Evolutionary conservation across 2,888 invertebrate species (phyloP).

Genomic region (Melanostoma scalare): DNA sequence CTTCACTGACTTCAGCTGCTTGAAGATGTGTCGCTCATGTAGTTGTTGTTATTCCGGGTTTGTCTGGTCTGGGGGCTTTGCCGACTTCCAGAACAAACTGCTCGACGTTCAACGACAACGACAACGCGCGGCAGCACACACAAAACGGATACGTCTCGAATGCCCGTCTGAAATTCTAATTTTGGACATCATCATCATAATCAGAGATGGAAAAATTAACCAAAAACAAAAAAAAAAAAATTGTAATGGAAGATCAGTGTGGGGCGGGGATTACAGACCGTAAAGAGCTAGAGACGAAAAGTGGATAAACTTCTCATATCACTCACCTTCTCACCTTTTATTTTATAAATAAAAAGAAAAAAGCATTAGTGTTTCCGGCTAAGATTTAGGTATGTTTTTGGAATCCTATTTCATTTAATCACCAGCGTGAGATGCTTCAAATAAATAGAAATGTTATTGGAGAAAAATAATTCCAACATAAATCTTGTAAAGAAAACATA

Average conservation of each 20-base stretch:
- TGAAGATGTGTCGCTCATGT: slow-evolving; percentile 32
- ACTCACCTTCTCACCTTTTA: slow-evolving; percentile 60
- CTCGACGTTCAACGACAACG: slow-evolving; percentile 20
- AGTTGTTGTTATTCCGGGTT: slow-evolving; percentile 37
- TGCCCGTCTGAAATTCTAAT: slow-evolving; percentile 43
- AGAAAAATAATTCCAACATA: slow-evolving; percentile 27
- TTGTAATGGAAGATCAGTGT: slow-evolving; percentile 1
- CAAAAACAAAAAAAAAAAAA: slow-evolving; percentile 23
- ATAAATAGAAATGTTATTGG: slow-evolving; percentile 36
- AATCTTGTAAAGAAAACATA: slow-evolving; percentile 8
- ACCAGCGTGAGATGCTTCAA: slow-evolving; percentile 30
- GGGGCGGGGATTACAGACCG: neutral
- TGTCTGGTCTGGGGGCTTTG: slow-evolving; percentile 36
- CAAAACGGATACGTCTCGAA: slow-evolving; percentile 49
- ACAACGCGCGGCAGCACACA: neutral
- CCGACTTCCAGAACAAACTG: slow-evolving; percentile 60
- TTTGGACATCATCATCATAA: slow-evolving; percentile 58
- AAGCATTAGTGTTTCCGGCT: slow-evolving; percentile 54
- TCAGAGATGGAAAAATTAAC: slow-evolving; percentile 25
- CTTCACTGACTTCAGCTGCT: slow-evolving; percentile 68
- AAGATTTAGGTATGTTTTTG: slow-evolving; percentile 55
- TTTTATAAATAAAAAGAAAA: slow-evolving; percentile 40
- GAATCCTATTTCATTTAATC: slow-evolving; percentile 60
- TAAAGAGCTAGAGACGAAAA: neutral
- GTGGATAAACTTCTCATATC: slow-evolving; percentile 51